phyloP scores from a whole-genome alignment of 1,140 invertebrate genomes.

The Mamestra configurata region DNA sequence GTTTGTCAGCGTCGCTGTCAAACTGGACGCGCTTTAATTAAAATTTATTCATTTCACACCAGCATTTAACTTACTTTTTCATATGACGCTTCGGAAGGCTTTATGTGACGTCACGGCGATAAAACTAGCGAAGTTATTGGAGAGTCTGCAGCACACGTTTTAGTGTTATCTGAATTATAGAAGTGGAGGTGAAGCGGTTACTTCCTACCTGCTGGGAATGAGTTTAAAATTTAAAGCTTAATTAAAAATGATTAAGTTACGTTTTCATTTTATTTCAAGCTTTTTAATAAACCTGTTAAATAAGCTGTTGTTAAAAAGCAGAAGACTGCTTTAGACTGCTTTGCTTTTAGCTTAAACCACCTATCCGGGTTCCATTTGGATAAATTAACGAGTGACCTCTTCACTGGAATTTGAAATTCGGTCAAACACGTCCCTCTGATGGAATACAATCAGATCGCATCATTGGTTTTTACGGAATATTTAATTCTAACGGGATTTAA shows the following conservation, averaged over 20 bases:
- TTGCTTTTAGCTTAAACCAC: too few species aligned
- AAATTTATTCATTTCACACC: slow-evolving; percentile 42
- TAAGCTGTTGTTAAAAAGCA: too few species aligned
- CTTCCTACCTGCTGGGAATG: too few species aligned
- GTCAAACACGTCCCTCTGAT: not conserved
- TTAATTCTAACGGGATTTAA: too few species aligned
- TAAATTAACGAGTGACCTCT: too few species aligned
- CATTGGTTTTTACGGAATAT: too few species aligned
- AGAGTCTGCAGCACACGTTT: not conserved
- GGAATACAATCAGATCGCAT: not conserved
- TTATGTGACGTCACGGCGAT: slow-evolving; percentile 17
- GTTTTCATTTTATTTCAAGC: not conserved
- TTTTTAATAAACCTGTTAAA: too few species aligned
- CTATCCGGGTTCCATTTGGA: too few species aligned
- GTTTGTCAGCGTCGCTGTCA: slow-evolving; percentile 38
- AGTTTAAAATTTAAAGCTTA: not conserved
- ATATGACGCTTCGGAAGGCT: slow-evolving; percentile 14
- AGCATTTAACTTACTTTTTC: slow-evolving; percentile 21
- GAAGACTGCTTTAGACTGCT: too few species aligned
- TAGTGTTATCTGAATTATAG: slow-evolving; percentile 13
- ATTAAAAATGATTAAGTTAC: not conserved
- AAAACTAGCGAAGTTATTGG: slow-evolving; percentile 7
- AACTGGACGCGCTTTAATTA: slow-evolving; percentile 32
- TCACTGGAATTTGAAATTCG: too few species aligned
- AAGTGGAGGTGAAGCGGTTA: not conserved